Conservation (phyloP, 2,888 invertebrate genomes). For the Alviniconcha strummeri region DNA sequence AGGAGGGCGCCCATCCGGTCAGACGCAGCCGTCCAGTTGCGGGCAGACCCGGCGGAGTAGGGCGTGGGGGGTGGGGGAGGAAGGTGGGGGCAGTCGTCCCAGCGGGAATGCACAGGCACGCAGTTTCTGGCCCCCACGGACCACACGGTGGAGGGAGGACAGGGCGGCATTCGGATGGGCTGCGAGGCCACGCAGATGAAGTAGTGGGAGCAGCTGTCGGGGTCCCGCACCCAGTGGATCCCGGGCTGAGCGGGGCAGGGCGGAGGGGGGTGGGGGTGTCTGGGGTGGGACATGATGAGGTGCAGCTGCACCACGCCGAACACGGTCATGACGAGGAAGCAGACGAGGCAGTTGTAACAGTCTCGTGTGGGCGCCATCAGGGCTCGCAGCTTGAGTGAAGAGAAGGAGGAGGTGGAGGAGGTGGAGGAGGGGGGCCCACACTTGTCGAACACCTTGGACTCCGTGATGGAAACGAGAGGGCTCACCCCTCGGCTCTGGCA, state of each 20-base stretch:
- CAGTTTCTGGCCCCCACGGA: constrained; percentile 38
- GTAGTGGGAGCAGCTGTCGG: constrained; percentile 39
- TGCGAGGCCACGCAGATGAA: constrained; percentile 39
- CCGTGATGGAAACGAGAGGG: too few relatives aligned
- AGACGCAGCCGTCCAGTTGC: background rate
- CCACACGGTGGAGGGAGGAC: constrained; percentile 39
- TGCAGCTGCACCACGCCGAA: constrained; percentile 30
- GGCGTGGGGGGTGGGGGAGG: background rate
- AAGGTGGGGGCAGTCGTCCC: constrained; percentile 15
- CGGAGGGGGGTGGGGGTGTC: background rate
- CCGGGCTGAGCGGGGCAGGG: constrained; percentile 20
- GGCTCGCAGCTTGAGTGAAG: too few relatives aligned
- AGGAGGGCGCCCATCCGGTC: constrained; percentile 9
- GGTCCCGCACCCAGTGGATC: constrained; percentile 39
- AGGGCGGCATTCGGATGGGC: constrained; percentile 41
- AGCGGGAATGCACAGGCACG: constrained; percentile 37
- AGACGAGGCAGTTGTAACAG: too few relatives aligned
- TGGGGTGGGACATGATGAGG: constrained; percentile 31
- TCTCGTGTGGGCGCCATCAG: too few relatives aligned
- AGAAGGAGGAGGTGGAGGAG: too few relatives aligned
- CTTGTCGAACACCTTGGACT: too few relatives aligned
- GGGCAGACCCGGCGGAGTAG: background rate
- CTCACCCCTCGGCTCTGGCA: too few relatives aligned
- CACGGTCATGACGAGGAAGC: constrained; percentile 5
- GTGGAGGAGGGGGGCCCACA: too few relatives aligned